Base-by-base conservation (phyloP, 64 coral and sea anemone genomes). In the Hydrozoanthus tunicans region DNA sequence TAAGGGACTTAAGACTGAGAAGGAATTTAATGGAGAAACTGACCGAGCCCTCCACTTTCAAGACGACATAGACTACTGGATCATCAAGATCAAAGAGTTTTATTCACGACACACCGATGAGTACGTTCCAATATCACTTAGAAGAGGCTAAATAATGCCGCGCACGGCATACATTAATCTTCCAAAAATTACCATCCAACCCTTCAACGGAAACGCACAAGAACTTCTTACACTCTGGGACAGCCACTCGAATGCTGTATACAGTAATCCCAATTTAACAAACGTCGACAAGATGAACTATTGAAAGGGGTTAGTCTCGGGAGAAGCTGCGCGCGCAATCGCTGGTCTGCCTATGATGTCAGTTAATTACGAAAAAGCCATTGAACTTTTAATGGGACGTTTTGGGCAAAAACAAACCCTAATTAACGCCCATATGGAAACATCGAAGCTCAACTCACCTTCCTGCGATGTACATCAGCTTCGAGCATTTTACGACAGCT, bases 401-500 rank as follows among this genome's bases (percentile, higher is more conserved):
- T 57, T 78, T 54, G 53, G 53, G 53, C 53, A 78, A 54, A 78
- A 78, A 57, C 52, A 58, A 14, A 58, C 58, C n/a, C 53, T 78
- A 78, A 58, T 78, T 57, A 57, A 57, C 7, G 72, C 72, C 2
- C 26, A 75, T 8, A 52, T 52, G 7, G 6, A 51, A 78, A 3
- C 13, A 5, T 78, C 53, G 55, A 77, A 77, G 59, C 65, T 81
- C 55, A 54, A 43, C 83, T 63, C 13, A 5, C 92, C 92, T 9
- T 74, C 92, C 24, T 57, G 4, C 60, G 69, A 77, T 76, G 62
- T 73, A 25, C 59, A 90, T 26, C 58, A 86, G 17, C 67, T 91
- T 77, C 57, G 65, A 91, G 64, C 61, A 91, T 94, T 94, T 86
- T 81, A 94, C 77, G 89, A 94, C 70, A 91, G 76, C 59, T 86